These are phyloP conservation scores for Noctua comes DNA, from an alignment of 2,888 invertebrate species.

Conservation along the genomic window DNA sequence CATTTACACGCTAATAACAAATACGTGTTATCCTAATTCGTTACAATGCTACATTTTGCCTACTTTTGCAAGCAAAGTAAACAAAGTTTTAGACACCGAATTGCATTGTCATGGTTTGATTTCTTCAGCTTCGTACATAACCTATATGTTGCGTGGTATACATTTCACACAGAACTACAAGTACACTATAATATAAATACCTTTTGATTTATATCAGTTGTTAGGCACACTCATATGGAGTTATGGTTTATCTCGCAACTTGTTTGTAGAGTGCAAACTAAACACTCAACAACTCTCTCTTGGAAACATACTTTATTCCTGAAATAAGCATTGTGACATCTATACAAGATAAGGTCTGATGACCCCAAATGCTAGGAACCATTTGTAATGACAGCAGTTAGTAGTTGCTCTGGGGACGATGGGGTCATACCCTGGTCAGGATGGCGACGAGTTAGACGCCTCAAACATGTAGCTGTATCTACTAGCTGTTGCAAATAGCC, in stretches of 20 bases:
- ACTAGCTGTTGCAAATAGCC: neutral
- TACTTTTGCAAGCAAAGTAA: conserved; percentile 5
- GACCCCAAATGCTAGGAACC: neutral
- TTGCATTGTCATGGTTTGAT: neutral
- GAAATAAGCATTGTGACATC: neutral
- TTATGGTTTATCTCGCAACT: neutral
- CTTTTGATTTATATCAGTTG: neutral
- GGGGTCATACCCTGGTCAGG: neutral
- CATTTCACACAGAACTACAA: neutral
- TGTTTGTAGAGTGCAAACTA: neutral
- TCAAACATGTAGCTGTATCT: neutral
- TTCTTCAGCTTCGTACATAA: neutral
- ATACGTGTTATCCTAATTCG: neutral
- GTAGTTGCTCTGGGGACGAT: neutral
- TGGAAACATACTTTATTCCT: neutral
- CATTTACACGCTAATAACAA: neutral
- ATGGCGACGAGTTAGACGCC: neutral
- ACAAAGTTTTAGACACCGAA: neutral
- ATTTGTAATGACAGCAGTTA: neutral
- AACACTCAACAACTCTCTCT: neutral
- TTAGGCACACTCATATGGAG: too few species aligned
- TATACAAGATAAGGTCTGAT: neutral
- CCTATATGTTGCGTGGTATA: neutral
- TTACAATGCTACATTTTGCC: neutral
- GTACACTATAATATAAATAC: conserved; percentile 5